Percentiles rank a stretch among this genome's conserved stretches.
phyloP scores from a whole-genome alignment of 2,113 vertebrate genomes.

The Oryzias curvinotus region DNA sequence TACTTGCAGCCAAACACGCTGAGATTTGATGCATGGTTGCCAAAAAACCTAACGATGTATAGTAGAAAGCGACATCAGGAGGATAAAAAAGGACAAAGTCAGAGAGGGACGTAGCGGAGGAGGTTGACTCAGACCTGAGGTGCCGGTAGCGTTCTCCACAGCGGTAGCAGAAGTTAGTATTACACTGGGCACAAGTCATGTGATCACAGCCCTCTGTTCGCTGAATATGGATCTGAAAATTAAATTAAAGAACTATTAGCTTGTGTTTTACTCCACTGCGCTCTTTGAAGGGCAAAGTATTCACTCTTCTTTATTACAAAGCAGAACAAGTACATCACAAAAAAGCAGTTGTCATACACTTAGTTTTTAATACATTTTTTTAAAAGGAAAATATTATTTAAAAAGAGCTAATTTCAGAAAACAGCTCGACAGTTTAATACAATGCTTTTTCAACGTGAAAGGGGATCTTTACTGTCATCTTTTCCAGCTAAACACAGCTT shows the following conservation, averaged over 20 bases:
- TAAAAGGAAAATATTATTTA: too few relatives aligned
- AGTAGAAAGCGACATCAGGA: background rate
- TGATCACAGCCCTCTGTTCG: constrained; percentile 98
- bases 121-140: constrained; percentile 71
- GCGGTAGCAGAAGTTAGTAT: constrained; percentile 99
- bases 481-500: constrained; percentile 37
- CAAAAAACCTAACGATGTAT: constrained; percentile 83
- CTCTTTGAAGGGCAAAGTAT: too few relatives aligned
- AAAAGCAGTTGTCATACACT: too few relatives aligned
- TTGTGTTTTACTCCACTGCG: too few relatives aligned
- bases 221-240: constrained; percentile 93
- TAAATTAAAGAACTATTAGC: background rate
- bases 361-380: too few relatives aligned
- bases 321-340: background rate
- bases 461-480: constrained; percentile 14
- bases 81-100: background rate
- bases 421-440: too few relatives aligned
- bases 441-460: background rate
- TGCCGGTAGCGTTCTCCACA: constrained; percentile 95
- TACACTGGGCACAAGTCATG: constrained; percentile 96
- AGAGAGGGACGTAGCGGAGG: background rate
- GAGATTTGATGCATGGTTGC: constrained; percentile 98
- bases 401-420: too few relatives aligned
- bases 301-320: background rate
- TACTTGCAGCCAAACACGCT: constrained; percentile 99